Base-by-base conservation (phyloP, 2,888 invertebrate genomes). In the Melanostoma mellinum region DNA sequence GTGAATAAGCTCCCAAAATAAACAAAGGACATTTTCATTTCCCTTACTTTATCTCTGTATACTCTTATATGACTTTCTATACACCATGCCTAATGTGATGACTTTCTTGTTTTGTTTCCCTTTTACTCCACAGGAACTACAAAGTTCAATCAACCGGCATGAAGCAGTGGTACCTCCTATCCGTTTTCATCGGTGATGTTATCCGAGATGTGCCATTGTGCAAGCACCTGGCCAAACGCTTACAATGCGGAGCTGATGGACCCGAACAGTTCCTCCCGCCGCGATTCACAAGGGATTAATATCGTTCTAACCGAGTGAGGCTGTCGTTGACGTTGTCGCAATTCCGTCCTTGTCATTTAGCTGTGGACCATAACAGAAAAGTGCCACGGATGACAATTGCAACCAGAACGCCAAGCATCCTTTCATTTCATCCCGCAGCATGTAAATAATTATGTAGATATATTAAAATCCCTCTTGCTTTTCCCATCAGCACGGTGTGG, bases 111-210 rank as follows among this genome's bases (percentile, higher is more conserved):
- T 71, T 67, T 79, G 36, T 78, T 58, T 58, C 63, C 50, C 69
- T 82, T 42, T 71, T 60, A 78, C 69, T 77, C 82, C 72, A 40
- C 93, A 97, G 96, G 88, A 95, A 95, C 88, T 96, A 96, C 93
- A 95, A 95, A 91, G 92, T 93, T 68, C 95, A 96, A 60, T 93
- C 95, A 44, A 94, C 95, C 87, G 94, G 94, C 87, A 94, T 94
- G 89, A 95, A 96, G 90, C 95, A 97, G 92, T 95, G 95, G 92
- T 97, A 96, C 91, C 92, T 97, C 44, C 93, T 97, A 85, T 97
- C 96, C 89, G 95, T 97, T 84, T 97, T 97, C 91, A 92, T 97
- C 75, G 97, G 97, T 36, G 96, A 97, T 91, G 96, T 96, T 88
- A 94, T 97, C 79, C 95, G 95, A 20, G 96, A 96, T 73, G 95